Percentiles rank a stretch among this genome's conserved stretches.
phyloP scores from a whole-genome alignment of 2,113 vertebrate species.

The Corythornis cristatus region DNA sequence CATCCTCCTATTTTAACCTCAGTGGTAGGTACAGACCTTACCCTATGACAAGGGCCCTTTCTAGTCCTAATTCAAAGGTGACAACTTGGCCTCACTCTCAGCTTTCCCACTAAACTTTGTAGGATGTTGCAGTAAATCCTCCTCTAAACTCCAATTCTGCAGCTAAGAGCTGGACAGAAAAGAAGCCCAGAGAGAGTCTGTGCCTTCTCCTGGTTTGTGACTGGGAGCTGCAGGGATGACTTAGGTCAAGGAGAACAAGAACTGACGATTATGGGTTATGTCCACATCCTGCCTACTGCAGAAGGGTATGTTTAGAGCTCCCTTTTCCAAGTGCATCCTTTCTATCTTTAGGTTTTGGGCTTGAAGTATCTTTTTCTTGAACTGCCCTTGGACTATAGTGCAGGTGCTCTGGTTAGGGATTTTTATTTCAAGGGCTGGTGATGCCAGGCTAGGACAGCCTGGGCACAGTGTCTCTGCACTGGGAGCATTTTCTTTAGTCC shows the following conservation, averaged over 20 bases:
- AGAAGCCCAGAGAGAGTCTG: rapidly evolving
- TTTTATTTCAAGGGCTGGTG: neutral
- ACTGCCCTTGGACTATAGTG: neutral
- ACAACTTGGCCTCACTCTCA: neutral
- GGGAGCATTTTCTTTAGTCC: neutral
- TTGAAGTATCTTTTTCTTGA: neutral
- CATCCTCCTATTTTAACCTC: neutral
- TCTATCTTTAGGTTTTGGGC: neutral
- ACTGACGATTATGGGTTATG: neutral
- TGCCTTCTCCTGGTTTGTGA: neutral
- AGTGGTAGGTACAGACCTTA: neutral
- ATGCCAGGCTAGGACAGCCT: neutral
- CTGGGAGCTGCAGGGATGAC: neutral
- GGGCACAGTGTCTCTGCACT: neutral
- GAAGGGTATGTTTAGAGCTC: neutral
- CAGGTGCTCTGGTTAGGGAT: neutral
- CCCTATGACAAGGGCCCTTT: neutral
- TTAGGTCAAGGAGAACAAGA: neutral
- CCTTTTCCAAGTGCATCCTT: neutral
- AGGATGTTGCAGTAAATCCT: neutral
- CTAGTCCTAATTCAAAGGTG: neutral
- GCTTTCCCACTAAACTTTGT: neutral
- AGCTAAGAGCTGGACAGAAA: neutral
- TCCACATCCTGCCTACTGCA: neutral
- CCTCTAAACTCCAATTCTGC: neutral